A percentile compares a stretch with the other conserved stretches of the same genome.
phyloP scores from a whole-genome alignment of 2,888 invertebrate species.

The Drosophila suboccidentalis region DNA sequence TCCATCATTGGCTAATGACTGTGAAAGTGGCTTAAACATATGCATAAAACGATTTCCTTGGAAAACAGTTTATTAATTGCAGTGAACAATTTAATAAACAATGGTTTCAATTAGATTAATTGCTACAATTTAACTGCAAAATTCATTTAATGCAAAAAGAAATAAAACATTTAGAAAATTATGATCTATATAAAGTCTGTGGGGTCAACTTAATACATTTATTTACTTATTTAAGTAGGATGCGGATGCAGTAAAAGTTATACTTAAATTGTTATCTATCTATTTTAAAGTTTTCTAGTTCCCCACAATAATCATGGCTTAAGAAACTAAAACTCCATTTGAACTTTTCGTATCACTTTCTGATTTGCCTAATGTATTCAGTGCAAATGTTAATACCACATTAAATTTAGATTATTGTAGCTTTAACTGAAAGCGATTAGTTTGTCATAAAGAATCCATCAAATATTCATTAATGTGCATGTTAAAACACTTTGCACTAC shows the following conservation, averaged over 20 bases:
- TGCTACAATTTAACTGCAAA: constrained; percentile 4
- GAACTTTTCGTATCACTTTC: background rate
- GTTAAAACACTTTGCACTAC: constrained; percentile 3
- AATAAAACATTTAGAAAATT: background rate
- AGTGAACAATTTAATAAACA: constrained; percentile 28
- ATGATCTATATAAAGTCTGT: too few relatives aligned
- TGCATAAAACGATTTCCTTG: constrained; percentile 34
- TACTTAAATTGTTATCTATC: too few relatives aligned
- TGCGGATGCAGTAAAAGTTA: too few relatives aligned
- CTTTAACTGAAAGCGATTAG: constrained; percentile 35
- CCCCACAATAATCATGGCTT: background rate
- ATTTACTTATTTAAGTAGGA: too few relatives aligned
- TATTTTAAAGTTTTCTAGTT: background rate
- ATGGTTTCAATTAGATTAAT: constrained; percentile 18
- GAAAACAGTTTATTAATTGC: background rate
- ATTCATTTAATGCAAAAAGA: constrained; percentile 6
- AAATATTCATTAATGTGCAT: constrained; percentile 23
- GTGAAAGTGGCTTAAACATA: constrained; percentile 31
- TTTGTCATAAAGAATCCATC: constrained; percentile 4
- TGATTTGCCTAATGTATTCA: constrained; percentile 9
- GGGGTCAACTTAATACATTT: too few relatives aligned
- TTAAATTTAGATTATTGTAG: constrained; percentile 2
- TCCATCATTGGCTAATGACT: constrained; percentile 36
- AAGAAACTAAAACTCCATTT: background rate
- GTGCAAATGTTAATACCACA: constrained; percentile 26